Evolutionary conservation across 2,888 invertebrate species (phyloP).

Genomic region (Chelonus formosanus): DNA sequence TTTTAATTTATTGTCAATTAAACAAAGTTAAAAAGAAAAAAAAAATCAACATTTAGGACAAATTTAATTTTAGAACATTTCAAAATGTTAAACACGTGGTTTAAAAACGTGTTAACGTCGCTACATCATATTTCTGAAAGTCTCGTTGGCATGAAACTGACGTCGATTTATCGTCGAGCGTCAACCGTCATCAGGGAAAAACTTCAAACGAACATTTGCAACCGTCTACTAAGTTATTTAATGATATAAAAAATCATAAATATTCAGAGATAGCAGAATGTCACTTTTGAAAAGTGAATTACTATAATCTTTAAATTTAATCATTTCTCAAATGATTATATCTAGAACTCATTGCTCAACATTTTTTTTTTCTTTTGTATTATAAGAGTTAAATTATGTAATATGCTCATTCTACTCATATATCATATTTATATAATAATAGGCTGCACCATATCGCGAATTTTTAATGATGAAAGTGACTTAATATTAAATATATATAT

Average conservation of each 20-base stretch:
- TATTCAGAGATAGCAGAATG: too few species aligned
- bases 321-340: not conserved
- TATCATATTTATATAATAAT: slow-evolving; percentile 31
- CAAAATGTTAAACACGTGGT: slow-evolving; percentile 38
- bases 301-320: too few species aligned
- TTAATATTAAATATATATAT: slow-evolving; percentile 6
- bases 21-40: not conserved
- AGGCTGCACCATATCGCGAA: not conserved
- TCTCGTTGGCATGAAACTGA: slow-evolving; percentile 45
- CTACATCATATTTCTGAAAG: slow-evolving; percentile 54
- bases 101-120: slow-evolving; percentile 52
- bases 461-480: slow-evolving; percentile 28
- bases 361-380: not conserved
- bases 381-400: slow-evolving; percentile 14
- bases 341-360: not conserved
- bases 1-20: not conserved
- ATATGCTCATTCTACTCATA: slow-evolving; percentile 9
- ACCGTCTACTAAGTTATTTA: not conserved
- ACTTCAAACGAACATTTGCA: slow-evolving; percentile 48
- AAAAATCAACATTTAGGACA: not conserved
- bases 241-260: not conserved
- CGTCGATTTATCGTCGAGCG: slow-evolving; percentile 53
- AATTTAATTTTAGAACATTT: slow-evolving; percentile 38
- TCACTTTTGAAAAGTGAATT: too few species aligned
- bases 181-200: slow-evolving; percentile 46